phyloP scores from a whole-genome alignment of 2,113 vertebrate genomes.

The Orthonyx spaldingii region DNA sequence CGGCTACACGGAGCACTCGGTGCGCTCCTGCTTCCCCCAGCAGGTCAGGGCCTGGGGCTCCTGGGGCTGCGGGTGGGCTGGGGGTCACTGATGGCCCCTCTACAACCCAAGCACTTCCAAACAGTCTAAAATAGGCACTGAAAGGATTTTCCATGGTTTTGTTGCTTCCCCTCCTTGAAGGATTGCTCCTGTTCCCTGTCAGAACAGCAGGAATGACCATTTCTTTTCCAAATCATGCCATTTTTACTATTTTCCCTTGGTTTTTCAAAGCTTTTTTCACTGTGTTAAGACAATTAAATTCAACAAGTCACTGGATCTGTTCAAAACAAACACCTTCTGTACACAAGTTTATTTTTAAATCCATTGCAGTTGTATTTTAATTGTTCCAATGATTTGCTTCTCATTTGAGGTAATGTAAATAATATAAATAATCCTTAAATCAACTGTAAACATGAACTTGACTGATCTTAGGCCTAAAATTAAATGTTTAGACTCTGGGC shows the following conservation, averaged over 20 bases:
- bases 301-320: not conserved
- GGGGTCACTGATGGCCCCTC: not conserved
- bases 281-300: not conserved
- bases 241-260: not conserved
- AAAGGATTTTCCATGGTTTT: not conserved
- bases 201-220: fast-evolving
- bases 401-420: not conserved
- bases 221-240: not conserved
- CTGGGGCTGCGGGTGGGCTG: too few relatives aligned
- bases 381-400: not conserved
- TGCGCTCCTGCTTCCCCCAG: constrained; percentile 90
- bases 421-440: not conserved
- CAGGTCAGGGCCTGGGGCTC: constrained; percentile 65
- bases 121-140: fast-evolving
- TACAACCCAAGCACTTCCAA: too few relatives aligned
- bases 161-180: not conserved
- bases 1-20: constrained; percentile 91
- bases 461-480: not conserved
- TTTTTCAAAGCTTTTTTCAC: not conserved
- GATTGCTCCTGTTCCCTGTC: not conserved
- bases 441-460: not conserved
- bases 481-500: not conserved
- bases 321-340: not conserved
- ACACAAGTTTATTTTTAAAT: not conserved
- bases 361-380: not conserved